Conservation (phyloP, 2,113 vertebrate genomes). For the Oryzias woworae region DNA sequence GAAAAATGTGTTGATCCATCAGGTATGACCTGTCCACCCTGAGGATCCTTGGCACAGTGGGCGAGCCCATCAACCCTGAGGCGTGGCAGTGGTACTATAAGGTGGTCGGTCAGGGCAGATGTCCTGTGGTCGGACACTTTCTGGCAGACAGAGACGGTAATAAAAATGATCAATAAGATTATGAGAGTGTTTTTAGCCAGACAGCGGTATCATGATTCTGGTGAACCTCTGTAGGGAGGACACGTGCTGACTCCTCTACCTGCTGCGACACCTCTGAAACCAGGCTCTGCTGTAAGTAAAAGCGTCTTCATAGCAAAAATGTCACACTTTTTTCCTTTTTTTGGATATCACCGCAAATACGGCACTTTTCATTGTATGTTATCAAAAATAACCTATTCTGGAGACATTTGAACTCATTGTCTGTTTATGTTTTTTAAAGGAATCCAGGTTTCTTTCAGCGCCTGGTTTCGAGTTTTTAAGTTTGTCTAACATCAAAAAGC, state of each 20-base stretch:
- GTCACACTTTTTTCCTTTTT: no score
- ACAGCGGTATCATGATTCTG: not conserved
- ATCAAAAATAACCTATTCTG: no score
- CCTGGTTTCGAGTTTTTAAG: no score
- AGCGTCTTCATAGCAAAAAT: not conserved
- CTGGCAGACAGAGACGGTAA: constrained; percentile 85
- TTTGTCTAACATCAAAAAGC: no score
- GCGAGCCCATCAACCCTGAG: constrained; percentile 84
- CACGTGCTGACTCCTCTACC: constrained; percentile 82
- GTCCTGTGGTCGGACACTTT: constrained; percentile 84
- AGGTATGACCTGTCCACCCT: constrained; percentile 80
- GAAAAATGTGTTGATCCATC: constrained; percentile 1
- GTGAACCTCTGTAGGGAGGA: constrained; percentile 72
- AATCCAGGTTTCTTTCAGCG: no score
- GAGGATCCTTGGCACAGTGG: constrained; percentile 79
- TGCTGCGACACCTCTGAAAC: constrained; percentile 81
- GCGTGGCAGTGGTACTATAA: constrained; percentile 83
- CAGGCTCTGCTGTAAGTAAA: constrained; percentile 81
- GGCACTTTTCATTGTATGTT: no score
- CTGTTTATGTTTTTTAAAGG: no score
- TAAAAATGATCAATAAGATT: not conserved
- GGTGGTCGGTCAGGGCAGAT: constrained; percentile 74
- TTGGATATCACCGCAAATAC: no score
- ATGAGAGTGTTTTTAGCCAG: not conserved
- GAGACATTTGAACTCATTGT: no score